Conservation (phyloP, 53 echinoderm and acorn worm genomes). For the Apostichopus leukothele region DNA sequence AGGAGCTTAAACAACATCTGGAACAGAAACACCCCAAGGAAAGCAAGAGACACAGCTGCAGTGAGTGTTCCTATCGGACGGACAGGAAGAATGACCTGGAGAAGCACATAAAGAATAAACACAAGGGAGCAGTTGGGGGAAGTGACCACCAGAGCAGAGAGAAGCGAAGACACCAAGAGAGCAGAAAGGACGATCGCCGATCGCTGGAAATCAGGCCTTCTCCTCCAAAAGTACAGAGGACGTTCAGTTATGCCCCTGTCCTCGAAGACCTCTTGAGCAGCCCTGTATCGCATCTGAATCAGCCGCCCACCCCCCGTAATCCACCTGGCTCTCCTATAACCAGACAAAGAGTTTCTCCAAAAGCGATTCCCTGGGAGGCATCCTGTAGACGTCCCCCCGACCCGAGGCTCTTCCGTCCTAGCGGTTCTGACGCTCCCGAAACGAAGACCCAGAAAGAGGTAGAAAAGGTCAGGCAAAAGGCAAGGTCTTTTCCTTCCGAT, state of each 20-base stretch:
- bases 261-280: neutral
- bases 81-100: neutral
- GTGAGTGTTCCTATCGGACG: neutral
- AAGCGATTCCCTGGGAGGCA: neutral
- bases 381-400: neutral
- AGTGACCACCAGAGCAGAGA: neutral
- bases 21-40: neutral
- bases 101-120: neutral
- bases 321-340: neutral
- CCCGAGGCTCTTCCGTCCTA: conserved; percentile 3
- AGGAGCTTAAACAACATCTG: neutral
- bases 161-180: neutral
- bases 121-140: neutral
- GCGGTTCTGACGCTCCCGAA: neutral
- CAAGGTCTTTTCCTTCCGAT: neutral
- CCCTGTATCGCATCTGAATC: neutral
- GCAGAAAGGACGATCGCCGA: neutral
- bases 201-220: neutral
- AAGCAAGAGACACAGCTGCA: neutral
- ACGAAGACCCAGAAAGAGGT: neutral
- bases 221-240: neutral
- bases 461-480: neutral
- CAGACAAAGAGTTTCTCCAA: neutral
- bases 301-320: conserved; percentile 5
- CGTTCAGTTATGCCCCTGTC: neutral